Conservation (phyloP, 2,797 vertebrate genomes). For the Catostomus latipinnis region DNA sequence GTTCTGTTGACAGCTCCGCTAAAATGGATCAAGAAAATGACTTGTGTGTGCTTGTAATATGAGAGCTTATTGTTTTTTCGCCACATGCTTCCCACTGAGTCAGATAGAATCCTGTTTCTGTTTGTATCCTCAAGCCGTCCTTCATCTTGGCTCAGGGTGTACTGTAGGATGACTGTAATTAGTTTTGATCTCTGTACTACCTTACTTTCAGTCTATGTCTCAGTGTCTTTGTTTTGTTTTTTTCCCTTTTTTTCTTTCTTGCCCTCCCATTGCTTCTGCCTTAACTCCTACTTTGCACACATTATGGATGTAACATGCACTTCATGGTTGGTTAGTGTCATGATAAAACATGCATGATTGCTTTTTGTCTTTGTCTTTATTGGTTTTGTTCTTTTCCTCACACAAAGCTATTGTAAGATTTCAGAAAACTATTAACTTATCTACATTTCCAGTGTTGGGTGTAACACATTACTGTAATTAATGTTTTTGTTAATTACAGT, state of each 20-base stretch:
- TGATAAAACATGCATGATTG: slow-evolving; percentile 1
- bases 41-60: background rate
- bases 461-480: too few species aligned
- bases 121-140: slow-evolving; percentile 37
- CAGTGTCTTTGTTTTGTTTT: background rate
- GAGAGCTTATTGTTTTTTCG: slow-evolving; percentile 16
- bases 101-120: slow-evolving; percentile 34
- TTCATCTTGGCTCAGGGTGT: slow-evolving; percentile 44
- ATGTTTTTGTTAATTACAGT: too few species aligned
- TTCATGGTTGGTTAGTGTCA: slow-evolving; percentile 25
- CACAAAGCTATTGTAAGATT: too few species aligned
- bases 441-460: too few species aligned
- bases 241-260: background rate
- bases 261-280: background rate
- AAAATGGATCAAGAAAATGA: slow-evolving; percentile 6
- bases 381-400: too few species aligned
- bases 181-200: slow-evolving; percentile 30
- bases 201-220: slow-evolving; percentile 5
- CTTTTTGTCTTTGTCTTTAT: too few species aligned
- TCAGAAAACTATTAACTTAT: too few species aligned
- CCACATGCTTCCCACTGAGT: slow-evolving; percentile 12
- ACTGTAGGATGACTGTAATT: slow-evolving; percentile 48
- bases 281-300: background rate
- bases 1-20: slow-evolving; percentile 64
- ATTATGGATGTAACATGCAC: background rate